phyloP scores from a whole-genome alignment of 2,797 vertebrate species.

The Phrynocephalus vlangalii region DNA sequence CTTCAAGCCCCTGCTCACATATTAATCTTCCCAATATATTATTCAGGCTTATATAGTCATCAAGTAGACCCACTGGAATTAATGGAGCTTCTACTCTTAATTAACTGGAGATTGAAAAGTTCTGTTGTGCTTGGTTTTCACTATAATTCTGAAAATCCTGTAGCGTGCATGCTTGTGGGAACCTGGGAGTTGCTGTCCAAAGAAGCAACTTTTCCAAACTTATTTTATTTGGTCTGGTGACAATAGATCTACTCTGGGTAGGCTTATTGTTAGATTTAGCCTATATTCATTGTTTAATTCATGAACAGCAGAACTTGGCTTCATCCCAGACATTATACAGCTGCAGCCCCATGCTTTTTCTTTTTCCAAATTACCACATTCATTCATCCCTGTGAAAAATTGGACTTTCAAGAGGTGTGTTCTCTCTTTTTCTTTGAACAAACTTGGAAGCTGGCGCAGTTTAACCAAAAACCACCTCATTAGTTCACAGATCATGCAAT shows the following conservation, averaged over 20 bases:
- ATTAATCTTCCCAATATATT: background rate
- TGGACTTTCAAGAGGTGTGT: slow-evolving; percentile 42
- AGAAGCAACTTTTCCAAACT: no score
- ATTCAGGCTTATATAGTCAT: background rate
- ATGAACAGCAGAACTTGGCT: slow-evolving; percentile 5
- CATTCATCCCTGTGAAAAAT: slow-evolving; percentile 19
- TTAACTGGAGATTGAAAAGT: no score
- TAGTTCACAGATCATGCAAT: slow-evolving; percentile 53
- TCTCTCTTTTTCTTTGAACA: slow-evolving; percentile 33
- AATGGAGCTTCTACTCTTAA: no score
- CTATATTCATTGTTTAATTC: background rate
- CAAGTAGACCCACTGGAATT: no score
- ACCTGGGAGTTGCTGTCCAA: no score
- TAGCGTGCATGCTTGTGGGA: no score
- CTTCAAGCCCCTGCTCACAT: background rate
- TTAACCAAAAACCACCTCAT: slow-evolving; percentile 45
- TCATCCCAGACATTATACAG: background rate
- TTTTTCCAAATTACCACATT: background rate
- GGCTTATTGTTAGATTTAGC: background rate
- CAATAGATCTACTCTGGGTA: no score
- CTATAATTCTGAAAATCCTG: no score
- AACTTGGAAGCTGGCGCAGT: slow-evolving; percentile 56
- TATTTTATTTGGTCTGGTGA: no score
- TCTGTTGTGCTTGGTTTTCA: no score
- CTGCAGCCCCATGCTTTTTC: background rate